These are phyloP conservation scores for Drosophila colorata DNA, from an alignment of 2,888 invertebrate genomes.

Conservation along the genomic window DNA sequence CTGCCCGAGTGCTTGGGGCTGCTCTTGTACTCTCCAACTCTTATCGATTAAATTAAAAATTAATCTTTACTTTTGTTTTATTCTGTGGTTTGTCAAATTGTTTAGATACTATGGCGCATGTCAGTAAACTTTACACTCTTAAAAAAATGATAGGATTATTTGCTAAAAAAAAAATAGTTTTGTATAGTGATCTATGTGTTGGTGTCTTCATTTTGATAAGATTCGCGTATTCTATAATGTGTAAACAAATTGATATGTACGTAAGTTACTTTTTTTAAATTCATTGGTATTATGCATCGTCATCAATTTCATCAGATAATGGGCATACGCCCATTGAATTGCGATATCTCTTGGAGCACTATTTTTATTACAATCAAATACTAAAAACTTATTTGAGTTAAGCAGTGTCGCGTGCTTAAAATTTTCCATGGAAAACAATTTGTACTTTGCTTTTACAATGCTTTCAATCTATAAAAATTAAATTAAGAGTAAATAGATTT, in stretches of 20 bases:
- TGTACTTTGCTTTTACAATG: not conserved
- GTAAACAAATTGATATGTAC: not conserved
- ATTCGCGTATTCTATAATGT: slow-evolving; percentile 1
- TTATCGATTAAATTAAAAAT: slow-evolving; percentile 43
- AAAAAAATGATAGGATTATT: slow-evolving; percentile 9
- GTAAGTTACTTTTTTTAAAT: not conserved
- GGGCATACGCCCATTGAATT: slow-evolving; percentile 9
- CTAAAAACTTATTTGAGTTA: not conserved
- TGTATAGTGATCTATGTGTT: not conserved
- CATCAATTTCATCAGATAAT: slow-evolving; percentile 5
- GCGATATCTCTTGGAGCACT: not conserved
- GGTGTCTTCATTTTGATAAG: slow-evolving; percentile 6
- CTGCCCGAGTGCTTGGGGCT: slow-evolving; percentile 13
- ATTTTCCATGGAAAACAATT: slow-evolving; percentile 2
- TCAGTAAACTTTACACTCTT: not conserved
- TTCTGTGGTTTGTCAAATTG: slow-evolving; percentile 2
- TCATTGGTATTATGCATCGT: slow-evolving; percentile 1
- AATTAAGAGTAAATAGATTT: not conserved
- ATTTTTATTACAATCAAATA: not conserved
- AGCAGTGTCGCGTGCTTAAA: not conserved
- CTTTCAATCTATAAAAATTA: not conserved
- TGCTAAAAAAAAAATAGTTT: not conserved
- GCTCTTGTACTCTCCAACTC: slow-evolving; percentile 20
- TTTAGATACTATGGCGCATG: slow-evolving; percentile 11
- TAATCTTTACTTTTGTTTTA: slow-evolving; percentile 16